Evolutionary conservation across 2,888 invertebrate species (phyloP), one percentile per base, ranked within the genome.

Genomic region (Dinocampus coccinellae): DNA sequence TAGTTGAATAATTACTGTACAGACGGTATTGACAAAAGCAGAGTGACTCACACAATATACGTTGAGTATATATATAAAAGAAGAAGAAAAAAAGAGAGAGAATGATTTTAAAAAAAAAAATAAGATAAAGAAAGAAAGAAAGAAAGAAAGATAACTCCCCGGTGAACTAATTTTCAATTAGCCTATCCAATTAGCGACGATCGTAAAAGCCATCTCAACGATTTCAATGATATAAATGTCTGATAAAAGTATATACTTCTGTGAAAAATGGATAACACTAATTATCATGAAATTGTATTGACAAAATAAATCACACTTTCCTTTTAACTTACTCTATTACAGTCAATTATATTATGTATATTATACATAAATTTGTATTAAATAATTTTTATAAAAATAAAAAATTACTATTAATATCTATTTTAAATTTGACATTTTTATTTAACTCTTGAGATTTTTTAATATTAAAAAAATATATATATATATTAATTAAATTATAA

Each of bases 1-100:
- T 76, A 73, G 68, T 65, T 66, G 61, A 67, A 71, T 76, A 73
- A 77, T 77, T 75, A 73, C 67, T 73, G 39, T 53, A 63, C 29
- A 63, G 57, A 29, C n/a, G 55, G 55, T 55, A 36, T 62, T 69
- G 63, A 57, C 69, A 69, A 57, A 42, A 69, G 42, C 34, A 61
- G 57, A 39, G 22, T 36, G 52, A 13, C 47, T 53, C 42, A 60
- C 33, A 33, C n/a, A n/a, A n/a, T n/a, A n/a, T 47, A 33, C 33
- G 53, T 42, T 4, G 62, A 47, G 26, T n/a, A 24, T 29, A 29
- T 29, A 7, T 29, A 29, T 29, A 7, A 29, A 62, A 53, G 61
- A 39, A 69, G 39, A 58, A 24, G n/a, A 22, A 58, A 58, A n/a
- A 29, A 33, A n/a, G 24, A 36, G 60, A 69, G 57, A 68, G 39